phyloP scores from a whole-genome alignment of 2,888 invertebrate species.

The Polydesmus complanatus region DNA sequence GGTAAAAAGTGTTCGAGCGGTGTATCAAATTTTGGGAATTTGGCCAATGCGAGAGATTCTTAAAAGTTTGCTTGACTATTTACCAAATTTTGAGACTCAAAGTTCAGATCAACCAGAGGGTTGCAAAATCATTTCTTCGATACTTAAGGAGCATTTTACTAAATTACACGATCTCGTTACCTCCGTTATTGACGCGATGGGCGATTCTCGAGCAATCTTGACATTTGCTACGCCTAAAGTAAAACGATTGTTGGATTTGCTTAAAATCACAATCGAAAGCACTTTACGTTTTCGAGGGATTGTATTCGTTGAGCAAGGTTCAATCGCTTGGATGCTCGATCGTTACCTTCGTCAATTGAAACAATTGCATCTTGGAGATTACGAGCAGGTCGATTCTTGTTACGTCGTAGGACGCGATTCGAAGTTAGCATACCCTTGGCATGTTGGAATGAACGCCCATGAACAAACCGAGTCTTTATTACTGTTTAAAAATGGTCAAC shows the following conservation, averaged over 20 bases:
- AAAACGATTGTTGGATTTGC: neutral
- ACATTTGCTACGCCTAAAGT: no score
- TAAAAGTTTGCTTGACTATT: conserved; percentile 1
- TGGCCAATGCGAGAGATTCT: conserved; percentile 6
- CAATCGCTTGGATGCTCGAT: conserved; percentile 59
- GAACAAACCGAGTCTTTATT: conserved; percentile 1
- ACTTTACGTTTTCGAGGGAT: conserved; percentile 33
- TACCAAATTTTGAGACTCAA: conserved; percentile 1
- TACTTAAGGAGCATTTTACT: no score
- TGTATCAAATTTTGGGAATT: conserved; percentile 1
- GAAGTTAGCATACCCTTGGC: conserved; percentile 35
- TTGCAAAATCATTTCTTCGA: no score
- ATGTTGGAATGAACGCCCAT: conserved; percentile 6
- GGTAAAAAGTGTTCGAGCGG: neutral
- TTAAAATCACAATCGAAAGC: no score
- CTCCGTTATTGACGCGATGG: no score
- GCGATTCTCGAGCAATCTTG: no score
- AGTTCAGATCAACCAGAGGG: no score
- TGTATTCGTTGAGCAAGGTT: conserved; percentile 56
- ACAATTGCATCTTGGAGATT: conserved; percentile 30
- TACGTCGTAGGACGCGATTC: conserved; percentile 55
- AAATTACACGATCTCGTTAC: no score
- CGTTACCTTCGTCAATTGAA: conserved; percentile 43
- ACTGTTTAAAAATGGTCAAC: conserved; percentile 41
- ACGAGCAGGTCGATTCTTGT: conserved; percentile 48